Evolutionary conservation across 2,888 invertebrate genomes (phyloP), one percentile per base, ranked within the genome.

Genomic region (Leptodirus hochenwartii): DNA sequence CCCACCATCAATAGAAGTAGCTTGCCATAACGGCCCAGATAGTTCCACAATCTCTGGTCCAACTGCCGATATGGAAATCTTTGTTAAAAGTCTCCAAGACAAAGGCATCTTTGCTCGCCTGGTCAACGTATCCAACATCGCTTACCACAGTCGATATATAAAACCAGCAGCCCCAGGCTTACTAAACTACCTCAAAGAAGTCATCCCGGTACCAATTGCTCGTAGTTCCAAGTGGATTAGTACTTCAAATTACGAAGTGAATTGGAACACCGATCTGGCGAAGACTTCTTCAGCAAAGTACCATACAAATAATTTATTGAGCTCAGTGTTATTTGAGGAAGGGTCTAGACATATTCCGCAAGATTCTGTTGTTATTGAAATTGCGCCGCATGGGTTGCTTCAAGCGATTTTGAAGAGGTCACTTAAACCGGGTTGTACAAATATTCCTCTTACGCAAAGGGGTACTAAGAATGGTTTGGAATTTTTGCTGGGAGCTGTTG

Each of bases 61-160:
- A 0, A 61, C 61, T 2, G 67, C 67, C 15, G 58, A 58, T 6
- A 65, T 77, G 56, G 55, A 58, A 30, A 52, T 54, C 13, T 73
- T 72, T 39, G 67, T 76, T 1, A 59, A 56, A 31, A 42, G 59
- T 34, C 42, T 69, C n/a, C 58, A 64, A 45, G 61, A 63, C 0
- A 69, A 81, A 40, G 76, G 73, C 1, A 64, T 84, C 25, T 85
- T 85, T 45, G 84, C 84, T 1, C 70, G 73, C 37, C 73, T 80
- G 44, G 85, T 91, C 1, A 74, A 80, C 14, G 81, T 82, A 44
- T 72, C 81, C 29, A 82, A 85, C 45, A 81, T 87, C 40, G 84
- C 91, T 0, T 91, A 88, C 46, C 90, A 91, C 49, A 85, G 85
- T 34, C 66, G 69, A 31, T 84, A 84, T 42, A 82, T 91, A 43